These are phyloP conservation scores for Malurus elegans DNA, from an alignment of 2,113 vertebrate species.

Conservation along the genomic window DNA sequence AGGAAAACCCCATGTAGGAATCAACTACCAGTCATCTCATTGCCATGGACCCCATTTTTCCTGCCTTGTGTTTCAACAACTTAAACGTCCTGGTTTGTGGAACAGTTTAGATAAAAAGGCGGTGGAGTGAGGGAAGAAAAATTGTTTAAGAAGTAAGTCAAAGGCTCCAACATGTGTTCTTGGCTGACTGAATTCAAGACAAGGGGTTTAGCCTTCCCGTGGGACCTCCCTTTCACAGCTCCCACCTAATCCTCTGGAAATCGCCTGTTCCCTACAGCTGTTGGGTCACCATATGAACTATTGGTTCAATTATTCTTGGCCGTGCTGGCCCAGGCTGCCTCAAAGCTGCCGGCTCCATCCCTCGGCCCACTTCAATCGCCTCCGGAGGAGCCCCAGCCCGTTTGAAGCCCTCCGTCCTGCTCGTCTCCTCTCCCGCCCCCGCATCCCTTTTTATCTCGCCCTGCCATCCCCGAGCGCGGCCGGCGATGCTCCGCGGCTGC, in stretches of 20 bases:
- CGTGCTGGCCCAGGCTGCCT: constrained; percentile 56
- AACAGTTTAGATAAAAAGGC: neutral
- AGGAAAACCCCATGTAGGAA: neutral
- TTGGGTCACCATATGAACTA: constrained; percentile 76
- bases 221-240: constrained; percentile 77
- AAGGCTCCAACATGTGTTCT: constrained; percentile 67
- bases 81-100: neutral
- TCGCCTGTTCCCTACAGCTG: constrained; percentile 79
- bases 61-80: neutral
- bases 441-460: neutral
- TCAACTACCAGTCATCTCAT: neutral
- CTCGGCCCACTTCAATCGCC: constrained; percentile 67
- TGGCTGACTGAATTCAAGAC: constrained; percentile 44
- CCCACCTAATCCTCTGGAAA: constrained; percentile 78
- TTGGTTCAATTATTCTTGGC: constrained; percentile 81
- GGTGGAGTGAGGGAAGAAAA: neutral
- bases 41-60: neutral
- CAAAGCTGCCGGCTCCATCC: constrained; percentile 71
- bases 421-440: neutral
- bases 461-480: neutral
- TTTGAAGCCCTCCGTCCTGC: constrained; percentile 41
- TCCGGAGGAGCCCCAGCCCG: constrained; percentile 21
- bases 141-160: constrained; percentile 30
- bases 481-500: neutral
- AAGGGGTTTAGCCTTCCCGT: constrained; percentile 68